These are phyloP conservation scores for Lamprologus tigripictilis DNA, from an alignment of 2,113 vertebrate genomes.

Conservation along the genomic window DNA sequence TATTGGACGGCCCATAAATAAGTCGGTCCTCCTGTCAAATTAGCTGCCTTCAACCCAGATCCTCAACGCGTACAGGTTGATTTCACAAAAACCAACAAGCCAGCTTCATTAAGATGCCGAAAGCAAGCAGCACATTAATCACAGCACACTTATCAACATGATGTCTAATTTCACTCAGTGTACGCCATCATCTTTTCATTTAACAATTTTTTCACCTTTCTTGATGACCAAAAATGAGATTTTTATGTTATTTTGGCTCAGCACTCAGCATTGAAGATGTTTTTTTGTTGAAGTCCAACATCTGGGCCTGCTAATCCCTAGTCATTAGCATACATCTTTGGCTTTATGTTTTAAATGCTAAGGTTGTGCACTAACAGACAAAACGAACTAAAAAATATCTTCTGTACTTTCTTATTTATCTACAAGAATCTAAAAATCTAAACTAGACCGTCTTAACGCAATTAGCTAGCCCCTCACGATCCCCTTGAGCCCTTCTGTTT, in stretches of 20 bases:
- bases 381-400: background rate
- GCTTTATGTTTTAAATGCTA: constrained; percentile 37
- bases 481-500: background rate
- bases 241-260: constrained; percentile 5
- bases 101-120: background rate
- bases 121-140: background rate
- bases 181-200: background rate
- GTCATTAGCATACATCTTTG: constrained; percentile 32
- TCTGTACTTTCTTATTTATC: background rate
- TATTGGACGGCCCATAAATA: background rate
- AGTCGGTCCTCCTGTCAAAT: background rate
- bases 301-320: background rate
- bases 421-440: background rate
- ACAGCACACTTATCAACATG: background rate
- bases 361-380: background rate
- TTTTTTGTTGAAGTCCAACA: background rate
- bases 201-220: background rate
- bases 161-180: background rate
- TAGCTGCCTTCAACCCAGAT: background rate
- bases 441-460: background rate
- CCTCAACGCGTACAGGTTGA: background rate
- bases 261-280: background rate
- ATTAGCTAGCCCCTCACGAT: background rate
- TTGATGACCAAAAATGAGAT: background rate
- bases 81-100: background rate